Percentiles rank a stretch among this genome's conserved stretches.
Conservation (phyloP, 2,888 invertebrate species). For the Megaustenia siamemsis region DNA sequence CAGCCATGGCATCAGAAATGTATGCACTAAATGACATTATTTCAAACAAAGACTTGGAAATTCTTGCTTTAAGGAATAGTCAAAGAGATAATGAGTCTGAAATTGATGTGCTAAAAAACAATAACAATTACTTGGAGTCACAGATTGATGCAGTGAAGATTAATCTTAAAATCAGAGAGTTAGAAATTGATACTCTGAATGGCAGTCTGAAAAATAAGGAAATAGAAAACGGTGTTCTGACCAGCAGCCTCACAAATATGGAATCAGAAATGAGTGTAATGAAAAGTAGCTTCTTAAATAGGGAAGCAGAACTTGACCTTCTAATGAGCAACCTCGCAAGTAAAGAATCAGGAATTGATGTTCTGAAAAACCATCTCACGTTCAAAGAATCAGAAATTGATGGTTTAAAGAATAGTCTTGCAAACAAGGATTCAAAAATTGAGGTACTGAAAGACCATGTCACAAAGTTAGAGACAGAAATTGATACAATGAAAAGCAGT, state of each 20-base stretch:
- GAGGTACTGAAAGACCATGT: not conserved
- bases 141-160: slow-evolving; percentile 35
- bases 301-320: not conserved
- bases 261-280: slow-evolving; percentile 48
- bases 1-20: not conserved
- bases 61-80: not conserved
- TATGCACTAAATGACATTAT: not conserved
- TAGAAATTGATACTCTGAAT: not conserved
- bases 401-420: not conserved
- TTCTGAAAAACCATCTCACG: not conserved
- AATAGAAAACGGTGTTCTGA: slow-evolving; percentile 58
- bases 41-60: not conserved
- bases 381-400: slow-evolving; percentile 2
- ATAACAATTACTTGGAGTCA: slow-evolving; percentile 23
- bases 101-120: slow-evolving; percentile 9
- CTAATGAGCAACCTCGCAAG: not conserved
- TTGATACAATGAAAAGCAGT: slow-evolving; percentile 43
- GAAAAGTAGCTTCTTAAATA: slow-evolving; percentile 10
- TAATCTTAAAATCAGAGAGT: not conserved
- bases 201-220: slow-evolving; percentile 50
- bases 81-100: not conserved
- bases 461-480: slow-evolving; percentile 53
- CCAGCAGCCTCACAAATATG: not conserved
- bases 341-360: not conserved
- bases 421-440: not conserved